These are phyloP conservation scores for Actinemys pallida DNA, from an alignment of 2,113 vertebrate genomes.

Conservation along the genomic window DNA sequence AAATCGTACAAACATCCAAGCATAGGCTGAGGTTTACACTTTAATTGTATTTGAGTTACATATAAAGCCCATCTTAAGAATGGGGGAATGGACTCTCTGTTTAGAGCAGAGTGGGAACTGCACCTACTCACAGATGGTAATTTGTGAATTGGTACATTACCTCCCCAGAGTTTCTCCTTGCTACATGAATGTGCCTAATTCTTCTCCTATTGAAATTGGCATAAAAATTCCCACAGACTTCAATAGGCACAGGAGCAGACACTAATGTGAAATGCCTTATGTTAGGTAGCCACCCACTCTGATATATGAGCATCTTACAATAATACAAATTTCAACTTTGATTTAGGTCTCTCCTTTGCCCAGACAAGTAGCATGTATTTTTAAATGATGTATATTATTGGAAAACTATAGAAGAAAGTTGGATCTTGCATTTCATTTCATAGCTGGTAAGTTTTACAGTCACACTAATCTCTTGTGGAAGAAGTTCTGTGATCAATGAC, in stretches of 20 bases:
- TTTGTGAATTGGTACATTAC: not conserved
- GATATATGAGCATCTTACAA: not conserved
- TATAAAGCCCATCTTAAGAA: not conserved
- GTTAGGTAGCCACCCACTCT: not conserved
- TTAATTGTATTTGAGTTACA: not conserved
- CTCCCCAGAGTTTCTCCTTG: not conserved
- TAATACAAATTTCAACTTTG: not conserved
- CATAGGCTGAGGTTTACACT: not conserved
- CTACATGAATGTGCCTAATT: not conserved
- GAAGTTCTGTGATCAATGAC: not conserved
- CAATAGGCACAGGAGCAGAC: not conserved
- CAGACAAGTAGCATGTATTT: not conserved
- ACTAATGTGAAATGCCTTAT: not conserved
- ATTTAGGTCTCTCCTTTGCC: not conserved
- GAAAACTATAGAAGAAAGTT: not conserved
- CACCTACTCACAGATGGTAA: not conserved
- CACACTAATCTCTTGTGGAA: not conserved
- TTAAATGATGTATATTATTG: not conserved
- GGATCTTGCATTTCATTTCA: too few relatives aligned
- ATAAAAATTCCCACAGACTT: not conserved
- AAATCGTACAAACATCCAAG: not conserved
- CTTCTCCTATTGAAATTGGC: not conserved
- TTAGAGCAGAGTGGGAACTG: not conserved
- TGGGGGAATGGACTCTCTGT: accelerated
- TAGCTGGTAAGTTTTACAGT: not conserved